Percentiles rank a stretch among this genome's conserved stretches.
phyloP scores from a whole-genome alignment of 2,888 invertebrate species.

The Epistrophe eligans region DNA sequence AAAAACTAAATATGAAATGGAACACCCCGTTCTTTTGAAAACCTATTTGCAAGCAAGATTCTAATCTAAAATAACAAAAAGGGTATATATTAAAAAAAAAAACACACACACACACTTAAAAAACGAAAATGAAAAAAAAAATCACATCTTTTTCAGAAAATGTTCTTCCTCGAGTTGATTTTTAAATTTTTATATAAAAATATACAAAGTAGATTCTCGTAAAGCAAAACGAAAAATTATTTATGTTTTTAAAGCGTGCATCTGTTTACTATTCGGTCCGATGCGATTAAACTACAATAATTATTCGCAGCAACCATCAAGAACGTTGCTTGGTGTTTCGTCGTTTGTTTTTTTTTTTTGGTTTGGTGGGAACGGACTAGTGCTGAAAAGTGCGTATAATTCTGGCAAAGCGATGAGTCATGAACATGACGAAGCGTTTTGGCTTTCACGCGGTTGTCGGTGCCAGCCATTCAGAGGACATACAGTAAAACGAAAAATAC shows the following conservation, averaged over 20 bases:
- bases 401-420: constrained; percentile 59
- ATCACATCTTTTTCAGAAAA: constrained; percentile 44
- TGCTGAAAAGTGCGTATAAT: constrained; percentile 64
- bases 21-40: constrained; percentile 22
- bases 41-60: background rate
- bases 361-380: constrained; percentile 27
- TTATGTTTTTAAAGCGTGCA: constrained; percentile 65
- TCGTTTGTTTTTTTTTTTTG: too few relatives aligned
- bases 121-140: constrained; percentile 26
- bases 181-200: constrained; percentile 50
- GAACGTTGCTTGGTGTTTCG: constrained; percentile 17
- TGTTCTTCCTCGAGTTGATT: constrained; percentile 64
- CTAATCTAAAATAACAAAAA: constrained; percentile 6
- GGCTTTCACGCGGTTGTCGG: constrained; percentile 63
- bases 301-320: constrained; percentile 53
- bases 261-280: constrained; percentile 68
- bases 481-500: constrained; percentile 38
- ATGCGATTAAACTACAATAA: constrained; percentile 73
- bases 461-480: constrained; percentile 59
- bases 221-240: constrained; percentile 55
- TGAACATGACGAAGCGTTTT: constrained; percentile 48
- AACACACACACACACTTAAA: background rate
- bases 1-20: too few relatives aligned
- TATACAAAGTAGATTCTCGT: constrained; percentile 15
- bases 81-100: background rate